Conservation (phyloP, 1,140 invertebrate genomes). For the Ectropis grisescens region DNA sequence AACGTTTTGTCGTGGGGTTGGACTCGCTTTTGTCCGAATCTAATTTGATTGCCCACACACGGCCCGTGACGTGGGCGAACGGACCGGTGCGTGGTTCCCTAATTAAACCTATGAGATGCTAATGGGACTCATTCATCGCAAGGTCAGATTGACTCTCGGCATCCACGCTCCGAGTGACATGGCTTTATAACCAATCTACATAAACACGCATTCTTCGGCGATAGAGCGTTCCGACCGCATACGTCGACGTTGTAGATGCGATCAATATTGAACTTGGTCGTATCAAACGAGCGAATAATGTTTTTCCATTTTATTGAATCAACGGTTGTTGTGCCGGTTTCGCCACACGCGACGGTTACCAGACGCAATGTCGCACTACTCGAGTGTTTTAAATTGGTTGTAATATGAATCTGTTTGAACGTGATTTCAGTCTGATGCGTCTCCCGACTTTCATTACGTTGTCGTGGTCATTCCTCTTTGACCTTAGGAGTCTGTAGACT, state of each 20-base stretch:
- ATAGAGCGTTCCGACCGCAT: constrained; percentile 2
- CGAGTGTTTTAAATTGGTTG: constrained; percentile 58
- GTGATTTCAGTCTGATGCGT: constrained; percentile 55
- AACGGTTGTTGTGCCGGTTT: constrained; percentile 20
- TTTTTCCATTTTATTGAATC: constrained; percentile 42
- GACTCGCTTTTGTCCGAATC: constrained; percentile 40
- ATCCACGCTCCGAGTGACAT: constrained; percentile 10
- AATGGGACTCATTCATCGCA: constrained; percentile 37
- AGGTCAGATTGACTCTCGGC: constrained; percentile 22
- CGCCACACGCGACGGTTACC: constrained; percentile 46
- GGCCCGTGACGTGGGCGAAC: constrained; percentile 36
- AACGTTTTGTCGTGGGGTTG: constrained; percentile 66
- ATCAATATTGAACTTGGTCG: constrained; percentile 19
- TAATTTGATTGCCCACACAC: constrained; percentile 55
- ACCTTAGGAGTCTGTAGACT: constrained; percentile 27
- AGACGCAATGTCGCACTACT: constrained; percentile 40
- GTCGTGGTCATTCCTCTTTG: constrained; percentile 65
- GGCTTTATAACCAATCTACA: constrained; percentile 17
- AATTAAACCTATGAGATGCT: constrained; percentile 54
- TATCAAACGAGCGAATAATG: constrained; percentile 13
- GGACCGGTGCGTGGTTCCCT: constrained; percentile 31
- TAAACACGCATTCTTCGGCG: constrained; percentile 19
- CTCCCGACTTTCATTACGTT: constrained; percentile 52
- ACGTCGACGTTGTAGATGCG: constrained; percentile 21
- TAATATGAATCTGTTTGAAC: constrained; percentile 54